These are phyloP conservation scores for Zaprionus camerounensis DNA, from an alignment of 1,140 invertebrate species.

Conservation along the genomic window DNA sequence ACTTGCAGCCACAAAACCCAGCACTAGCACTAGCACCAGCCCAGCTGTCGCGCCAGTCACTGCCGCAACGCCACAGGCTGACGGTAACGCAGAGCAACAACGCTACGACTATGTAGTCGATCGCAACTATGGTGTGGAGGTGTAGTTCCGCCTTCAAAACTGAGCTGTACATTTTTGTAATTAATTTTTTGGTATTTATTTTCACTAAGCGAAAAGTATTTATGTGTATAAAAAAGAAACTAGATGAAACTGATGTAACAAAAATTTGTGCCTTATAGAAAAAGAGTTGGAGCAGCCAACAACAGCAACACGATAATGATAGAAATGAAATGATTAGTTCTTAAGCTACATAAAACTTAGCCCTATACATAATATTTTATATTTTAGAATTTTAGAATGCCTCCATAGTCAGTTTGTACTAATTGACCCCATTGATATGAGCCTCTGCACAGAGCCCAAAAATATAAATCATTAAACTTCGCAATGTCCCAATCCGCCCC, in stretches of 20 bases:
- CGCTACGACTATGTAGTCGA: slow-evolving; percentile 89
- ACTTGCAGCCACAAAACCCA: slow-evolving; percentile 18
- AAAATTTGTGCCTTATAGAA: slow-evolving; percentile 81
- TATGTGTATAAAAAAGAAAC: slow-evolving; percentile 73
- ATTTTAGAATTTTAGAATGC: slow-evolving; percentile 36
- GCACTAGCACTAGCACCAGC: not conserved
- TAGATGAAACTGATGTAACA: slow-evolving; percentile 76
- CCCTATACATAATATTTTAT: slow-evolving; percentile 36
- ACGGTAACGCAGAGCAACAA: slow-evolving; percentile 84
- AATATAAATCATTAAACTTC: slow-evolving; percentile 24
- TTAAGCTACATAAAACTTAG: slow-evolving; percentile 51
- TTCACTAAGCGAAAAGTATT: slow-evolving; percentile 75
- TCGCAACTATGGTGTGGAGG: slow-evolving; percentile 88
- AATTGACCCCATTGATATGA: slow-evolving; percentile 60
- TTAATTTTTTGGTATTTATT: slow-evolving; percentile 78
- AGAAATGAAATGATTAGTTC: slow-evolving; percentile 64
- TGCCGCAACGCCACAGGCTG: slow-evolving; percentile 37
- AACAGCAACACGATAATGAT: slow-evolving; percentile 55
- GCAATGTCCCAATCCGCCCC: slow-evolving; percentile 17
- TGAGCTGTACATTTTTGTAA: slow-evolving; percentile 79
- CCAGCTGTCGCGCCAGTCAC: slow-evolving; percentile 30
- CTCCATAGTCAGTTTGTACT: slow-evolving; percentile 70
- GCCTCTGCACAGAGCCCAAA: slow-evolving; percentile 36
- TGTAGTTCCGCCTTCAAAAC: slow-evolving; percentile 82
- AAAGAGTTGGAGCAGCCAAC: slow-evolving; percentile 50